These are phyloP conservation scores for Crossaster papposus DNA, from an alignment of 53 echinoderm and acorn worm genomes.

Conservation along the genomic window DNA sequence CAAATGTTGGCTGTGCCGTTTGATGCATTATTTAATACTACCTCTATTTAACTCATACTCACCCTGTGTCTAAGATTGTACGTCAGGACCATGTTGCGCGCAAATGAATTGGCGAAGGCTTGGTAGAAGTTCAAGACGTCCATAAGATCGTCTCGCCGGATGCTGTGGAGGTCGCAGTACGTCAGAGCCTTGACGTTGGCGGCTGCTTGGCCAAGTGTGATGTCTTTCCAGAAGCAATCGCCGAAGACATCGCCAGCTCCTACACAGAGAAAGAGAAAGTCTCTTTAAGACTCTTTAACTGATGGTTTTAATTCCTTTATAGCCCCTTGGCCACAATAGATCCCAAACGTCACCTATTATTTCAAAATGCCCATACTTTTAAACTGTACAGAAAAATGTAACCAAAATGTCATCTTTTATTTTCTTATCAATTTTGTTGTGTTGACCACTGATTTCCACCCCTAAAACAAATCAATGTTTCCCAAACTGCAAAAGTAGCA, in stretches of 20 bases:
- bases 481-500: too few relatives aligned
- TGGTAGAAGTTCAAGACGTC: slow-evolving; percentile 96
- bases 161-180: slow-evolving; percentile 96
- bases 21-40: too few relatives aligned
- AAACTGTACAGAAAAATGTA: too few relatives aligned
- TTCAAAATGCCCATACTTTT: too few relatives aligned
- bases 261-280: slow-evolving; percentile 39
- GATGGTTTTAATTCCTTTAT: neutral
- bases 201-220: slow-evolving; percentile 82
- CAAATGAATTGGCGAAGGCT: slow-evolving; percentile 88
- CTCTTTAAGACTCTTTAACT: neutral
- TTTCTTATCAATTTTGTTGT: too few relatives aligned
- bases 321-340: neutral
- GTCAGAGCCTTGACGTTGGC: slow-evolving; percentile 97
- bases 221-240: slow-evolving; percentile 92
- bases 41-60: slow-evolving; percentile 38
- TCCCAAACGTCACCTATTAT: too few relatives aligned
- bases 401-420: too few relatives aligned
- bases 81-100: slow-evolving; percentile 97
- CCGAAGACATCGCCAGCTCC: slow-evolving; percentile 97
- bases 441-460: too few relatives aligned
- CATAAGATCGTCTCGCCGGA: slow-evolving; percentile 89
- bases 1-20: too few relatives aligned
- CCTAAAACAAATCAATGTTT: too few relatives aligned
- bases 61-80: slow-evolving; percentile 95